Evolutionary conservation across 2,888 invertebrate genomes (phyloP).

Genomic region (Agonopterix heracliana): DNA sequence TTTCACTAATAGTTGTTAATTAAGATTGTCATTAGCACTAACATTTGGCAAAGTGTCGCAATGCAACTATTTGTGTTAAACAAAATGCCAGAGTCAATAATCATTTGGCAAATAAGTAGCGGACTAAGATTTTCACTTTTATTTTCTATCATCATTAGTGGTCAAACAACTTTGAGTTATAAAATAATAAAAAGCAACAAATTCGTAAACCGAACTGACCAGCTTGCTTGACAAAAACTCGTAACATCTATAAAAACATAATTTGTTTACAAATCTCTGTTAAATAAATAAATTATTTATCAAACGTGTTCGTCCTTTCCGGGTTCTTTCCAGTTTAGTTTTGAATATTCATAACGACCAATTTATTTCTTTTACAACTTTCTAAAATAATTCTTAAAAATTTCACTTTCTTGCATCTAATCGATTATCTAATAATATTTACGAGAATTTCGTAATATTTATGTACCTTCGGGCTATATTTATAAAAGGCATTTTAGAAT

Average conservation of each 20-base stretch:
- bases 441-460: constrained; percentile 2
- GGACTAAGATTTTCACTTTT: not conserved
- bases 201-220: constrained; percentile 3
- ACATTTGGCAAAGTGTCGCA: not conserved
- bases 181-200: not conserved
- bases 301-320: constrained; percentile 24
- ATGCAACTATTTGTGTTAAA: not conserved
- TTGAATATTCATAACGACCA: constrained; percentile 27
- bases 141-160: not conserved
- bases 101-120: not conserved
- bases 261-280: constrained; percentile 32
- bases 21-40: constrained; percentile 2
- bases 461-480: constrained; percentile 2
- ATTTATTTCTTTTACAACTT: constrained; percentile 8
- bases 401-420: constrained; percentile 20
- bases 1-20: constrained; percentile 4
- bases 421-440: constrained; percentile 3
- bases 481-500: constrained; percentile 10
- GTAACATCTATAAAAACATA: constrained; percentile 15
- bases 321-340: constrained; percentile 14
- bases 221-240: not conserved
- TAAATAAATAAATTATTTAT: constrained; percentile 44
- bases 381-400: constrained; percentile 3
- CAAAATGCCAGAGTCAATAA: not conserved
- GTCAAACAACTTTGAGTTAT: not conserved